Evolutionary conservation across 1,140 invertebrate genomes (phyloP).

Genomic region (Liolophura sinensis): DNA sequence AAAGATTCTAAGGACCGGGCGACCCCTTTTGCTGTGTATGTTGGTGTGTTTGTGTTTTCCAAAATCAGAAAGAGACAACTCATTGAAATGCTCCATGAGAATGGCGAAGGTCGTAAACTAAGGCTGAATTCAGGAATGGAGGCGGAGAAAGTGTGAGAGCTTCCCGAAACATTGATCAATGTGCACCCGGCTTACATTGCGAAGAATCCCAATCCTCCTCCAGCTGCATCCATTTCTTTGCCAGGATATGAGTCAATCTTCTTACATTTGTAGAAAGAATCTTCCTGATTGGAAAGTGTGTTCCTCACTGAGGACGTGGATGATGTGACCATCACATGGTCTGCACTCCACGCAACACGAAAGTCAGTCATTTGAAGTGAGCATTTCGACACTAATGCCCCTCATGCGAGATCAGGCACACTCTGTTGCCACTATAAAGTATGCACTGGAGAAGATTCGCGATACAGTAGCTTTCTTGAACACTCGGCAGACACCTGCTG

Average conservation of each 20-base stretch:
- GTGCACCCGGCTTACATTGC: constrained; percentile 3
- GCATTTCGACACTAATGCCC: constrained; percentile 16
- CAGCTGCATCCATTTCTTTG: not conserved
- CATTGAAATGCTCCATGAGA: constrained; percentile 19
- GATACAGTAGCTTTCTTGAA: constrained; percentile 26
- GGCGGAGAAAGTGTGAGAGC: constrained; percentile 1
- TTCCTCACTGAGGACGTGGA: constrained; percentile 4
- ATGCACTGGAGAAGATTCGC: constrained; percentile 29
- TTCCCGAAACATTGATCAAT: constrained; percentile 6
- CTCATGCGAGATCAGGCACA: constrained; percentile 22
- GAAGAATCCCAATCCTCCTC: not conserved
- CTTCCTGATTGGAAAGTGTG: constrained; percentile 3
- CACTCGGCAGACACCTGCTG: constrained; percentile 24
- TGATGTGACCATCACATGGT: constrained; percentile 10
- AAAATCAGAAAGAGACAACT: constrained; percentile 24
- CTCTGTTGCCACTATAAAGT: constrained; percentile 23
- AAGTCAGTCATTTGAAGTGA: not conserved
- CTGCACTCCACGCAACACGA: constrained; percentile 11
- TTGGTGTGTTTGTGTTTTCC: constrained; percentile 24
- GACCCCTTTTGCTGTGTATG: constrained; percentile 25
- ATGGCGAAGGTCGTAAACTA: constrained; percentile 9
- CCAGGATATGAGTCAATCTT: not conserved
- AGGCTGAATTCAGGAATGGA: not conserved
- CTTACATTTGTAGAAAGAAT: constrained; percentile 4
- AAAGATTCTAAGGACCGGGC: constrained; percentile 21